Conservation (phyloP, 2,888 invertebrate genomes). For the Timandra comae region DNA sequence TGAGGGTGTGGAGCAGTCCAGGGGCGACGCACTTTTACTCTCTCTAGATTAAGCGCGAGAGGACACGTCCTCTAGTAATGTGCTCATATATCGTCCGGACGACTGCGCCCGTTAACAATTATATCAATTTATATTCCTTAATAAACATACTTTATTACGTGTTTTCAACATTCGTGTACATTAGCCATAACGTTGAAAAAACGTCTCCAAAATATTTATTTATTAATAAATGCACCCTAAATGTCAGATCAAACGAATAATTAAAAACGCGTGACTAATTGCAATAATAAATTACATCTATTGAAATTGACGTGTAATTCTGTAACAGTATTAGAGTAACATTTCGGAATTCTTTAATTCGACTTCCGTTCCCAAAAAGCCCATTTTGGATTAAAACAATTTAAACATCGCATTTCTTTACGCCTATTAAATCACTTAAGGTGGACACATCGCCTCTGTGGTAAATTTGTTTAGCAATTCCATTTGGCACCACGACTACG, state of each 20-base stretch:
- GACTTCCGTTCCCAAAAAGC: slow-evolving; percentile 21
- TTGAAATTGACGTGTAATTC: too few species aligned
- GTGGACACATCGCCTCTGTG: slow-evolving; percentile 72
- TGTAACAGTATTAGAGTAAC: too few species aligned
- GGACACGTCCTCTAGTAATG: slow-evolving; percentile 74
- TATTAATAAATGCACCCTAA: too few species aligned
- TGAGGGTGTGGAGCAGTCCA: slow-evolving; percentile 48
- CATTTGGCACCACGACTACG: slow-evolving; percentile 57
- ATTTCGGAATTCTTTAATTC: slow-evolving; percentile 23
- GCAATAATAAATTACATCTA: too few species aligned
- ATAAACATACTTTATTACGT: too few species aligned
- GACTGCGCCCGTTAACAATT: slow-evolving; percentile 39
- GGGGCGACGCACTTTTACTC: slow-evolving; percentile 66
- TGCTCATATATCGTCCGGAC: slow-evolving; percentile 70
- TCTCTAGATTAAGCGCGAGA: slow-evolving; percentile 67
- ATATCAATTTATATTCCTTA: slow-evolving; percentile 3
- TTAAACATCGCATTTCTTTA: slow-evolving; percentile 69
- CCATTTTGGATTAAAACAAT: slow-evolving; percentile 54
- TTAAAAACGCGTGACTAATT: neutral
- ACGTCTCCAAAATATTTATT: too few species aligned
- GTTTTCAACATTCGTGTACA: too few species aligned
- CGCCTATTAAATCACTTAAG: slow-evolving; percentile 77
- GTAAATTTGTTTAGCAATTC: slow-evolving; percentile 76
- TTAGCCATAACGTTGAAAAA: too few species aligned
- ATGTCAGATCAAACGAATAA: too few species aligned